These are phyloP conservation scores for Scaptodrosophila lebanonensis DNA, from an alignment of 1,140 invertebrate species.

Conservation along the genomic window DNA sequence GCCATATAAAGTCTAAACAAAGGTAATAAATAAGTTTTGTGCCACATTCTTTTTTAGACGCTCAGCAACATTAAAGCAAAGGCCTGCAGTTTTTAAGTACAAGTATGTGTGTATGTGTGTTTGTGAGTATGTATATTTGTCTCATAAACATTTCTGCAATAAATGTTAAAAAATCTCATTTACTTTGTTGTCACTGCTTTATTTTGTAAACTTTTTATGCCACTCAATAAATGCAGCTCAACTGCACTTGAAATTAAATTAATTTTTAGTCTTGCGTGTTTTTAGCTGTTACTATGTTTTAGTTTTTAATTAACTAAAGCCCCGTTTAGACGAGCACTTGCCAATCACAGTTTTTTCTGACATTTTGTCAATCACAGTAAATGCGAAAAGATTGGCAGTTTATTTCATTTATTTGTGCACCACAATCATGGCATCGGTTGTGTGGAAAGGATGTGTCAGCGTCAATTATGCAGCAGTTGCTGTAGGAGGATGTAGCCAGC, in stretches of 20 bases:
- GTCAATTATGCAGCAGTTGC: too few relatives aligned
- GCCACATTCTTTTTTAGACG: not conserved
- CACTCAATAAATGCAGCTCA: too few relatives aligned
- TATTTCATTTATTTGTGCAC: too few relatives aligned
- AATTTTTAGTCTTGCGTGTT: constrained; percentile 43
- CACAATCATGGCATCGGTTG: too few relatives aligned
- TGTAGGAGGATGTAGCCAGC: too few relatives aligned
- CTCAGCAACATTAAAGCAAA: not conserved
- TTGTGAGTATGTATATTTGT: constrained; percentile 6
- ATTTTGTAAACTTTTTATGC: constrained; percentile 16
- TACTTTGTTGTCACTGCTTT: constrained; percentile 19
- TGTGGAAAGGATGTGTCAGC: too few relatives aligned
- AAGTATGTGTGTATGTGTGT: not conserved
- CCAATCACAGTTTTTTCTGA: constrained; percentile 10
- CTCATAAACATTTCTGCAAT: constrained; percentile 9
- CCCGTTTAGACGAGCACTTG: constrained; percentile 30
- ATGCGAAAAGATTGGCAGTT: too few relatives aligned
- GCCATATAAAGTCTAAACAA: constrained; percentile 68
- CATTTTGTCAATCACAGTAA: too few relatives aligned
- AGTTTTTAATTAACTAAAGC: constrained; percentile 34
- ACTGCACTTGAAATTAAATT: constrained; percentile 39
- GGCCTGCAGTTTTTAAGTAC: not conserved
- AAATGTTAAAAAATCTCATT: too few relatives aligned
- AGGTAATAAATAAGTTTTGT: constrained; percentile 66
- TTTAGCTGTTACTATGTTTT: too few relatives aligned